Evolutionary conservation across 2,888 invertebrate species (phyloP), one percentile per base, ranked within the genome.

Genomic region (Chloromyia formosa): DNA sequence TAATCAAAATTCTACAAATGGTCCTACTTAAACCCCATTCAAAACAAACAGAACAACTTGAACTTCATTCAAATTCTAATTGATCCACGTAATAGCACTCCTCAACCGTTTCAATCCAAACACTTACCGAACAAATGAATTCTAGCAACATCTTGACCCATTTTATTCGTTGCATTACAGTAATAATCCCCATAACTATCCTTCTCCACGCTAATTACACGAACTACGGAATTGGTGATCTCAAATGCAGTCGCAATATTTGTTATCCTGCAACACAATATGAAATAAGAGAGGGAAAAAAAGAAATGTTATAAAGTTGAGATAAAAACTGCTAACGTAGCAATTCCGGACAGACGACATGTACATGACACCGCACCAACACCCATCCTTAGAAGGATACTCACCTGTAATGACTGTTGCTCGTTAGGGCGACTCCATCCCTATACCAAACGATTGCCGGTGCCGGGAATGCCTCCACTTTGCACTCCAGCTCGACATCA

Each of bases 81-180:
- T n/a, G n/a, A n/a, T n/a, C n/a, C n/a, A n/a, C n/a, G n/a, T n/a
- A n/a, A n/a, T n/a, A n/a, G n/a, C n/a, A n/a, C n/a, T n/a, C n/a
- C n/a, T n/a, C n/a, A n/a, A n/a, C n/a, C n/a, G n/a, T n/a, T n/a
- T n/a, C n/a, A n/a, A n/a, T n/a, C n/a, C n/a, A n/a, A n/a, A n/a
- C n/a, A 18, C 74, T 74, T 76, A 78, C 73, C 81, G 78, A 82
- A 85, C 74, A 85, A 80, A 79, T 84, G 81, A 74, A 85, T 79
- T 68, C 82, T 82, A 49, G 83, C 83, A 75, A 84, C 83, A 75
- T 81, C 81, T 45, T 84, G 81, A 16, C 86, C 85, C 77, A 85
- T 77, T 79, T 84, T 85, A 72, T 85, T 85, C 64, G 83, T 83
- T 68, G 85, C 86, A 76, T 84, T 83, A 79, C 85, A 85, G 42